Base-by-base conservation (phyloP, 2,888 invertebrate genomes). In the Drosophila heteroneura region DNA sequence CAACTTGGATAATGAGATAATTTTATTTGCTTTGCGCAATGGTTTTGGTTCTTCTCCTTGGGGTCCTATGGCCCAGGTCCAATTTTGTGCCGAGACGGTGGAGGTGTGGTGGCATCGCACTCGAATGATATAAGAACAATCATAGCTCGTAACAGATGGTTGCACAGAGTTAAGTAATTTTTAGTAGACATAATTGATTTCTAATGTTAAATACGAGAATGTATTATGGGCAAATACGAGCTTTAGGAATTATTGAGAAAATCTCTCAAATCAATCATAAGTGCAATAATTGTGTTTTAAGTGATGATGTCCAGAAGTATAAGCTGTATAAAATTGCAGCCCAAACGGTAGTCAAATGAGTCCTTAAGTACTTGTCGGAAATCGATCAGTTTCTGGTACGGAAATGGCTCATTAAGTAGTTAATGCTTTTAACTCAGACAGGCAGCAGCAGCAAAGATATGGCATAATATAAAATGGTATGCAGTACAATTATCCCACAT, bases 11-110 rank as follows among this genome's bases (percentile, higher is more conserved):
- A 90, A 91, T 91, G 88, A 91, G 91, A 91, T 91, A 91, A 91
- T 91, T 91, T 91, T 91, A 91, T 91, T 91, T 91, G 88, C 91
- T 91, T 91, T 91, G 90, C 82, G 78, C 91, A 91, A 75, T 85
- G 86, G 81, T 66, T 61, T 47, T 51, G 56, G 66, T 58, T 57
- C 58, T 71, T 53, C 59, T 53, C 62, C 53, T 66, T 16, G n/a
- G 35, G n/a, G 9, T 41, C 5, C 30, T n/a, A 5, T 39, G 39
- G 19, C 57, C 39, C 52, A 57, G 59, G 49, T 49, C 37, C 59
- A 60, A 54, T 59, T 22, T 26, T 28, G 30, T 33, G 16, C 37
- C 30, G 33, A 22, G 33, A 2, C 30, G 41, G 28, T 39, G 64
- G 37, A 32, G 49, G 49, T 64, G 61, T 58, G 76, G 54, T 70